A percentile compares a stretch with the other conserved stretches of the same genome.
Conservation (phyloP, 2,113 vertebrate genomes). For the Oncorhynchus keta region DNA sequence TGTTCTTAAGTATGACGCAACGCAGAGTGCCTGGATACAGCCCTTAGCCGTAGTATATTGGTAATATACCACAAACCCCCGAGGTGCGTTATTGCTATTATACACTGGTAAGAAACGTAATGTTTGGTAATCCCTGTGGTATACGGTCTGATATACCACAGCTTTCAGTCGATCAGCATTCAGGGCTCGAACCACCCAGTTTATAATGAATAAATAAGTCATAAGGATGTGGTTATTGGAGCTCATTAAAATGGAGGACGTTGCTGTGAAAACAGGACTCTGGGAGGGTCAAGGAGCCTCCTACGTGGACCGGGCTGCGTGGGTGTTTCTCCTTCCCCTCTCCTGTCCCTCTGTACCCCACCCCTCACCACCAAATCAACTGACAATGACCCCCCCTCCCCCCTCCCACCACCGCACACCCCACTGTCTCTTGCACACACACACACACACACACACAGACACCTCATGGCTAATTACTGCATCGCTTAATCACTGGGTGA, state of each 20-base stretch:
- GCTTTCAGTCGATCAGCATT: no score
- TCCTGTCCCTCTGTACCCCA: slow-evolving; percentile 47
- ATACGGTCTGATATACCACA: no score
- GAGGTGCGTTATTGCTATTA: no score
- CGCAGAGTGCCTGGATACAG: no score
- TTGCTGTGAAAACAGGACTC: slow-evolving; percentile 60
- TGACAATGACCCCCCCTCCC: neutral
- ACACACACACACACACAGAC: slow-evolving; percentile 54
- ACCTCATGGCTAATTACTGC: slow-evolving; percentile 67
- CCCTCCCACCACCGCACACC: slow-evolving; percentile 14
- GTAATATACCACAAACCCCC: no score
- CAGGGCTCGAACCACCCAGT: no score
- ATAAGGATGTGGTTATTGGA: slow-evolving; percentile 68
- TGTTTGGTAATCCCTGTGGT: no score
- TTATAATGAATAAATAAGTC: slow-evolving; percentile 73
- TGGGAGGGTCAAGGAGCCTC: slow-evolving; percentile 52
- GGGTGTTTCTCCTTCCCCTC: slow-evolving; percentile 24
- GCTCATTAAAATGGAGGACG: slow-evolving; percentile 76
- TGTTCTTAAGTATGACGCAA: no score
- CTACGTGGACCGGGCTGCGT: slow-evolving; percentile 13
- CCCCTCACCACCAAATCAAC: slow-evolving; percentile 62
- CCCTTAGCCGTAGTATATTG: no score
- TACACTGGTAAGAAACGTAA: no score
- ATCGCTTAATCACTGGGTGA: slow-evolving; percentile 68
- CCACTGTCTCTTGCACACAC: slow-evolving; percentile 23